Evolutionary conservation across 1,140 invertebrate genomes (phyloP).

Genomic region (Phthorimaea operculella): DNA sequence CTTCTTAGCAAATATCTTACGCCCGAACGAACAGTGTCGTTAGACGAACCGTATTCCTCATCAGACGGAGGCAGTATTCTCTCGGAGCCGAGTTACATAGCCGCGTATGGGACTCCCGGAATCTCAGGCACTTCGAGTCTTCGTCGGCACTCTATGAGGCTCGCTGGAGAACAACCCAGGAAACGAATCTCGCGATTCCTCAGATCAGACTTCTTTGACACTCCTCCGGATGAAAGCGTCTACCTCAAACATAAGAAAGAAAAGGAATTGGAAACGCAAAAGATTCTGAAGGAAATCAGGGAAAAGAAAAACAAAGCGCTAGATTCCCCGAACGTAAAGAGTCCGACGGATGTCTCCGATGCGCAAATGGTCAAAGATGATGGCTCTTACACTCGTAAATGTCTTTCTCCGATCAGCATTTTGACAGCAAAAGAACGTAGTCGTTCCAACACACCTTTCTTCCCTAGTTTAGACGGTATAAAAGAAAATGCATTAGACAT

Average conservation of each 20-base stretch:
- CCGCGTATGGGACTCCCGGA: constrained; percentile 32
- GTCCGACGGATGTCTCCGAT: constrained; percentile 29
- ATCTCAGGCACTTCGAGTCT: constrained; percentile 25
- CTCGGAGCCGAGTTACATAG: constrained; percentile 51
- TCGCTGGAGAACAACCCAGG: constrained; percentile 49
- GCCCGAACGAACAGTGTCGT: constrained; percentile 35
- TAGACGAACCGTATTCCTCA: constrained; percentile 37
- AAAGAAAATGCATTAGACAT: constrained; percentile 42
- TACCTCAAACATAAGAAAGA: constrained; percentile 77
- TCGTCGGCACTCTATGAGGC: constrained; percentile 55
- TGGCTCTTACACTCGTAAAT: constrained; percentile 32
- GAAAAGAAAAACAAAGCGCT: constrained; percentile 68
- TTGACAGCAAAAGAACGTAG: constrained; percentile 52
- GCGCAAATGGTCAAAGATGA: constrained; percentile 32
- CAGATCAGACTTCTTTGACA: constrained; percentile 82
- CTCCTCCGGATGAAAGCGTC: constrained; percentile 75
- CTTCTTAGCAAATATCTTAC: constrained; percentile 70
- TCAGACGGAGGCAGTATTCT: constrained; percentile 44
- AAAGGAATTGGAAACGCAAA: constrained; percentile 72
- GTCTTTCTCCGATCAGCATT: constrained; percentile 49
- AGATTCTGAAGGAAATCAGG: constrained; percentile 72
- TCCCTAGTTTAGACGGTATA: constrained; percentile 63
- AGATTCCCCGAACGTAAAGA: constrained; percentile 35
- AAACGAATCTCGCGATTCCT: constrained; percentile 77
- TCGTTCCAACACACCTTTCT: constrained; percentile 62